Base-by-base conservation (phyloP, 2,888 invertebrate species). In the Drosophila ochracea region DNA sequence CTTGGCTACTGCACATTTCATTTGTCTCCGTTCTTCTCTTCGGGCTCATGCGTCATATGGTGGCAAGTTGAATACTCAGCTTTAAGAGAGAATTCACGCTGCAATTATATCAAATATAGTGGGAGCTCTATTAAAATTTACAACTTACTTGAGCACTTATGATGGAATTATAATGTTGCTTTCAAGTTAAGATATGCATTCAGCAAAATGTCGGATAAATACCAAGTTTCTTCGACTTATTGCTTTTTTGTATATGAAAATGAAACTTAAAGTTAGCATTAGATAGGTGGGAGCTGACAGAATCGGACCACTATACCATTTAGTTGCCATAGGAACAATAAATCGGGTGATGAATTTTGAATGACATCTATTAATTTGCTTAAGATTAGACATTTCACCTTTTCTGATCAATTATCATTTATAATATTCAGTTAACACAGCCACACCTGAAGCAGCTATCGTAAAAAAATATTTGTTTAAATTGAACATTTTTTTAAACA, bases 41-140 rank as follows among this genome's bases (percentile, higher is more conserved):
- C 33, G 13, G 19, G 11, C 11, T 61, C 54, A 49, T 80, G 81
- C 72, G 80, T 82, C 82, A 73, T 69, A 70, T 31, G 39, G 39
- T 25, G 47, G 47, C 47, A 25, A 25, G 25, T 16, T 7, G 1
- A 47, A 41, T 41, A 9, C 4, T 10, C n/a, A n/a, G 41, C 10
- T 41, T 41, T 11, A 41, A 25, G 47, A 16, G 47, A 25, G 16
- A 9, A 16, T 47, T 47, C 5, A 11, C 43, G 11, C 5, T 2
- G 21, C 43, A 21, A 2, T 25, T 2, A 47, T 13, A 13, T 47
- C 21, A 25, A 21, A 21, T 16, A 13, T 13, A 43, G n/a, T n/a
- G 11, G 6, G 3, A 39, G 39, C 16, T 39, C n/a, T 39, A n/a
- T 10, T n/a, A 3, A n/a, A 11, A 11, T 21, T 21, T 41, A 21